These are phyloP conservation scores for Heteromyza rotundicornis DNA, from an alignment of 2,888 invertebrate species.

Conservation along the genomic window DNA sequence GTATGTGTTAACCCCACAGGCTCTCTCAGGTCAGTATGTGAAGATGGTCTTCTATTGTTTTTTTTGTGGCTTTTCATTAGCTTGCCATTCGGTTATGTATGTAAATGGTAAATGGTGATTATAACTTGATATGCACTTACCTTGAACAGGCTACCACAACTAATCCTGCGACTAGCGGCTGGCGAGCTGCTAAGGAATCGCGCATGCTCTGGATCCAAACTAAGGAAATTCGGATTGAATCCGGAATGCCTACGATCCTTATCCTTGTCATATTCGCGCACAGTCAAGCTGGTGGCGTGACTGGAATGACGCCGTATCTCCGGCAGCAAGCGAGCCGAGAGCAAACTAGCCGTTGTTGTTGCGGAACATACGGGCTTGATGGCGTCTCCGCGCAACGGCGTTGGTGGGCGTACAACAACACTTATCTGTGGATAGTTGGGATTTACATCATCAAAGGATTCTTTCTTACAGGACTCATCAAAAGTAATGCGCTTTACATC, in stretches of 20 bases:
- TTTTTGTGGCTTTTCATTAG: too few species aligned
- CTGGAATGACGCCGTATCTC: constrained; percentile 63
- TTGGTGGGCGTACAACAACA: constrained; percentile 78
- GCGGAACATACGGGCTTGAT: constrained; percentile 60
- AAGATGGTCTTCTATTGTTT: too few species aligned
- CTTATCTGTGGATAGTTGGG: constrained; percentile 70
- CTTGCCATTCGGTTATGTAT: too few species aligned
- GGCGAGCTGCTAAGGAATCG: constrained; percentile 77
- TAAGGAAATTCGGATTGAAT: constrained; percentile 69
- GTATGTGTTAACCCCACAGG: background rate
- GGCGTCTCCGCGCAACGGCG: constrained; percentile 72
- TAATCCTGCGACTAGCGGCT: constrained; percentile 86
- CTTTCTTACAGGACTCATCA: constrained; percentile 64
- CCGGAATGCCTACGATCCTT: constrained; percentile 63
- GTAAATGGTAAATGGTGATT: too few species aligned
- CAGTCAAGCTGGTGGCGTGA: constrained; percentile 63
- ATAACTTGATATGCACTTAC: too few species aligned
- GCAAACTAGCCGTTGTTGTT: constrained; percentile 39
- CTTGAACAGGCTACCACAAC: constrained; percentile 87
- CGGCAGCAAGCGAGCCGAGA: constrained; percentile 54
- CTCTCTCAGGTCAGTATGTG: too few species aligned
- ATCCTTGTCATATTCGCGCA: constrained; percentile 63
- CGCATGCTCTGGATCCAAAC: constrained; percentile 70
- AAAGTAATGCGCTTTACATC: constrained; percentile 63
- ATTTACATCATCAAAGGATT: constrained; percentile 63